Percentiles rank a stretch among this genome's conserved stretches.
These are phyloP conservation scores for Semaprochilodus insignis DNA, from an alignment of 2,797 vertebrate species.

Conservation along the genomic window DNA sequence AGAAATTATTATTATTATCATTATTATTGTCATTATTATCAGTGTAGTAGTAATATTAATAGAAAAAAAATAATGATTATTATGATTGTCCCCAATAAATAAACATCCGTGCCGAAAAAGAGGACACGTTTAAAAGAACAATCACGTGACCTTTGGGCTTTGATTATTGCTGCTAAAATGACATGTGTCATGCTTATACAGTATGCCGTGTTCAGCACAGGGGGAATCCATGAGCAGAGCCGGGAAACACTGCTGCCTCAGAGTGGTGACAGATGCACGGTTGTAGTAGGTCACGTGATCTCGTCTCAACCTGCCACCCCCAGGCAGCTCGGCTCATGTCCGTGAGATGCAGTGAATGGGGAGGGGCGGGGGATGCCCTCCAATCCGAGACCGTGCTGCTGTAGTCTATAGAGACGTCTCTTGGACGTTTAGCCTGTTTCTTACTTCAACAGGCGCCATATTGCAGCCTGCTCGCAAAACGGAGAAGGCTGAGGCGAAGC, in stretches of 20 bases:
- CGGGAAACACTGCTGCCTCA: slow-evolving; percentile 5
- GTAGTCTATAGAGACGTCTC: neutral
- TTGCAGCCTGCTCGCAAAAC: too few species aligned
- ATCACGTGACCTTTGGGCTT: too few species aligned
- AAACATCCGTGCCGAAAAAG: too few species aligned
- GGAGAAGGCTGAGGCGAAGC: neutral
- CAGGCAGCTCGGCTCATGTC: neutral
- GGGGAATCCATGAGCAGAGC: slow-evolving; percentile 6
- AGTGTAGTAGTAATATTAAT: too few species aligned
- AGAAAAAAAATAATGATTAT: too few species aligned
- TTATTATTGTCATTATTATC: too few species aligned
- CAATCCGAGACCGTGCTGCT: neutral
- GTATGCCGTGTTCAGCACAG: neutral
- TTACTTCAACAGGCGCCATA: too few species aligned
- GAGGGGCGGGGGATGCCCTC: slow-evolving; percentile 4
- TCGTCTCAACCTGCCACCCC: neutral
- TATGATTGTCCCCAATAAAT: too few species aligned
- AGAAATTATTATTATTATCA: too few species aligned
- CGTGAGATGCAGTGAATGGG: slow-evolving; percentile 1
- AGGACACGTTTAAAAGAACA: too few species aligned
- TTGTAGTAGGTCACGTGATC: slow-evolving; percentile 27
- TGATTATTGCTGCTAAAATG: too few species aligned
- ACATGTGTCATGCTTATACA: neutral
- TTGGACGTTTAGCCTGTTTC: neutral
- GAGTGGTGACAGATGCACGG: neutral